These are phyloP conservation scores for Gryllus bimaculatus DNA, from an alignment of 1,140 invertebrate genomes.

Conservation along the genomic window DNA sequence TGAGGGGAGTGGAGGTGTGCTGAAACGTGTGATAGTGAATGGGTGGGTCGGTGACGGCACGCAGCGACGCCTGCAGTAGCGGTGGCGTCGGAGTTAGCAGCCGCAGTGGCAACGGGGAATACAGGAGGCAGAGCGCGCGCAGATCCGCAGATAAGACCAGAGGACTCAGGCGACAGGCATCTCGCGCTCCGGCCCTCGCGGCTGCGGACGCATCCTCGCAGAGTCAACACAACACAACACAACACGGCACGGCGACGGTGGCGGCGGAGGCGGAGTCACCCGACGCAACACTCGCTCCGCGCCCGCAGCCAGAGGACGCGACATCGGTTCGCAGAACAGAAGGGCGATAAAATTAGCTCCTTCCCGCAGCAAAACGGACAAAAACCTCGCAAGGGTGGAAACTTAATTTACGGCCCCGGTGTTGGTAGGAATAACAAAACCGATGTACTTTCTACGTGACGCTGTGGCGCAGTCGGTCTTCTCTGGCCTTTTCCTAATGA, in stretches of 20 bases:
- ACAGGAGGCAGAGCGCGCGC: too few species aligned
- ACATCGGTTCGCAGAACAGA: not conserved
- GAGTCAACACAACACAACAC: not conserved
- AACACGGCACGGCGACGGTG: not conserved
- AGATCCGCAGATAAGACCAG: not conserved
- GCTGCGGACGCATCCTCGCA: not conserved
- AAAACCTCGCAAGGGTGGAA: slow-evolving; percentile 3
- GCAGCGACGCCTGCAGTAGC: too few species aligned
- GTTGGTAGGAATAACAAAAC: not conserved
- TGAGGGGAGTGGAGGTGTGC: too few species aligned
- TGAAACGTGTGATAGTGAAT: too few species aligned
- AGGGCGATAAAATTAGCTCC: not conserved
- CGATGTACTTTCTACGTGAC: not conserved
- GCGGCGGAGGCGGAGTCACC: not conserved
- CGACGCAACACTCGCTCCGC: not conserved
- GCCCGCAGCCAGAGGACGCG: not conserved
- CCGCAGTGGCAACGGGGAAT: too few species aligned
- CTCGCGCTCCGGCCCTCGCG: not conserved
- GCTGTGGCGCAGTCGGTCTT: too few species aligned
- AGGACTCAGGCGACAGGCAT: not conserved
- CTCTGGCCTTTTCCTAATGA: too few species aligned
- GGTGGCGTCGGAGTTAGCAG: too few species aligned
- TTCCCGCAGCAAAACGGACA: slow-evolving; percentile 2
- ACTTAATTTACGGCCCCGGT: slow-evolving; percentile 3
- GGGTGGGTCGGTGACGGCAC: too few species aligned